These are phyloP conservation scores for Silurus aristotelis DNA, from an alignment of 2,797 vertebrate species.

Conservation along the genomic window DNA sequence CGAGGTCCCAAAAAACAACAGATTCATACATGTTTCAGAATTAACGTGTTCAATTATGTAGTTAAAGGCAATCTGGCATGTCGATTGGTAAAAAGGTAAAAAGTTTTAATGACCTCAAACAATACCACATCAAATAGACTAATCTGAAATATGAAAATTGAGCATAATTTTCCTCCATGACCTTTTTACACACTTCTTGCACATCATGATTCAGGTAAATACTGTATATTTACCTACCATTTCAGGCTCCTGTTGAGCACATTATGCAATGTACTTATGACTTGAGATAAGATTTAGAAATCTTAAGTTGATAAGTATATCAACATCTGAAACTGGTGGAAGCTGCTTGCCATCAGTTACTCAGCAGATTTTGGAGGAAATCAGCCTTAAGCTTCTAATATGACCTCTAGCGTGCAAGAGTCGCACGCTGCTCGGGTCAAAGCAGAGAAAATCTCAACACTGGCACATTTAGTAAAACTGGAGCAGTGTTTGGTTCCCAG, in stretches of 20 bases:
- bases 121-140: background rate
- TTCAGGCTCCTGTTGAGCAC: background rate
- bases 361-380: background rate
- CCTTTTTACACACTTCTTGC: background rate
- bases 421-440: background rate
- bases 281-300: background rate
- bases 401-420: constrained; percentile 33
- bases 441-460: constrained; percentile 35
- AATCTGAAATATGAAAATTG: background rate
- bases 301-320: background rate
- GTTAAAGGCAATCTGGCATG: no score
- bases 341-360: background rate
- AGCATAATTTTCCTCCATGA: background rate
- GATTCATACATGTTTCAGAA: background rate
- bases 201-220: background rate
- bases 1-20: background rate
- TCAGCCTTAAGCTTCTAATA: background rate
- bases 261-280: background rate
- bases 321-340: background rate
- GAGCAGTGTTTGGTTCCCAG: constrained; percentile 65
- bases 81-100: background rate
- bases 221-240: background rate
- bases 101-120: no score
- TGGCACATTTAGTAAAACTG: constrained; percentile 67
- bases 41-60: background rate